Conservation (phyloP, 2,797 vertebrate species). For the Megaceryle alcyon region DNA sequence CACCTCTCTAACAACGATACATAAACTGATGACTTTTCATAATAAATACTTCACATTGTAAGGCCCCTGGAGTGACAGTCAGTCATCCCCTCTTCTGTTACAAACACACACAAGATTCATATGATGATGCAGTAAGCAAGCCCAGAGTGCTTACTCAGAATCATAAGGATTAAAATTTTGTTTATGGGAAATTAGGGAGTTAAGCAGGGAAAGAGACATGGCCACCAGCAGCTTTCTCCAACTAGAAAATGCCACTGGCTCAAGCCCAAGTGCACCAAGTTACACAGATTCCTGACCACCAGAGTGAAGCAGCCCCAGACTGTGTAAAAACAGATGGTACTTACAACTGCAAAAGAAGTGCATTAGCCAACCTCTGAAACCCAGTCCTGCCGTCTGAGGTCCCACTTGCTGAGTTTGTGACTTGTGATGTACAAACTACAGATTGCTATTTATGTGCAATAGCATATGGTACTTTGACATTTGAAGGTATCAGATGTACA, state of each 20-base stretch:
- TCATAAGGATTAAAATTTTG: not conserved
- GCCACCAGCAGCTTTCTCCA: not conserved
- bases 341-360: not conserved
- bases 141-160: not conserved
- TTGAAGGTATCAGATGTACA: slow-evolving; percentile 15
- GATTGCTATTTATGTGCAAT: not conserved
- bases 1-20: not conserved
- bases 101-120: not conserved
- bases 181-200: slow-evolving; percentile 15
- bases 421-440: not conserved
- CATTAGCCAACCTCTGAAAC: not conserved
- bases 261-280: not conserved
- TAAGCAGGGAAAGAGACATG: slow-evolving; percentile 1
- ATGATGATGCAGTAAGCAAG: not conserved
- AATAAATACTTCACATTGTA: not conserved
- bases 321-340: slow-evolving; percentile 31
- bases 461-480: slow-evolving; percentile 24
- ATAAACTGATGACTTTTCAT: not conserved
- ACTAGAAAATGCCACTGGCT: slow-evolving; percentile 22
- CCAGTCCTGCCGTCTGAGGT: not conserved
- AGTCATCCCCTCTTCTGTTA: not conserved
- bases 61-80: not conserved
- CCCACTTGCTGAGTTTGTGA: slow-evolving; percentile 4
- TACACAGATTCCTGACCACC: slow-evolving; percentile 24
- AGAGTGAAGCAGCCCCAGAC: slow-evolving; percentile 2